These are phyloP conservation scores for Scaptomyza reducta DNA, from an alignment of 2,888 invertebrate species.

Conservation along the genomic window DNA sequence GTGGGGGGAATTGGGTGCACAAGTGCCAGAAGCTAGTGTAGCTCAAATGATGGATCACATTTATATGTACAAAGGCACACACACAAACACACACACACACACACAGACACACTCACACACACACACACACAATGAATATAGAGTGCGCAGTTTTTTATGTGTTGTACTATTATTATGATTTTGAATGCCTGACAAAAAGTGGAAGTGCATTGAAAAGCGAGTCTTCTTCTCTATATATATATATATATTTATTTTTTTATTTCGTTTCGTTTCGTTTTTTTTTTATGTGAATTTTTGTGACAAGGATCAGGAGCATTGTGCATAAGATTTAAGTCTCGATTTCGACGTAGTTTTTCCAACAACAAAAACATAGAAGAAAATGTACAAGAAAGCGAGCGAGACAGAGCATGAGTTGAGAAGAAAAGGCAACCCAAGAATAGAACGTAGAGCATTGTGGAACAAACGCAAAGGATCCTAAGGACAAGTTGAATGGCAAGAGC, in stretches of 20 bases:
- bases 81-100: background rate
- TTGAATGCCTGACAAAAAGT: constrained; percentile 58
- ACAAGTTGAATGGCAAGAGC: constrained; percentile 48
- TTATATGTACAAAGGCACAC: constrained; percentile 6
- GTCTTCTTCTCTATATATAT: constrained; percentile 31
- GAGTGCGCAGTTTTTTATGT: constrained; percentile 12
- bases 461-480: constrained; percentile 24
- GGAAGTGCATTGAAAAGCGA: constrained; percentile 74
- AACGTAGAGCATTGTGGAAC: constrained; percentile 47
- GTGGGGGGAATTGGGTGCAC: constrained; percentile 2
- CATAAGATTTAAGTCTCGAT: constrained; percentile 74
- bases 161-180: constrained; percentile 17
- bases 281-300: constrained; percentile 44
- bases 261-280: constrained; percentile 17
- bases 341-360: constrained; percentile 59
- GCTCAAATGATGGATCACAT: constrained; percentile 58
- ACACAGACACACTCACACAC: background rate
- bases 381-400: constrained; percentile 14
- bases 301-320: constrained; percentile 71
- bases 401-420: constrained; percentile 1
- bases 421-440: constrained; percentile 12
- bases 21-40: constrained; percentile 33
- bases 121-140: constrained; percentile 2
- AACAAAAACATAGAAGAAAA: constrained; percentile 34
- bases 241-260: constrained; percentile 3